Percentiles rank a stretch among this genome's conserved stretches.
phyloP scores from a whole-genome alignment of 2,888 invertebrate genomes.

The Pyrocoelia pectoralis region DNA sequence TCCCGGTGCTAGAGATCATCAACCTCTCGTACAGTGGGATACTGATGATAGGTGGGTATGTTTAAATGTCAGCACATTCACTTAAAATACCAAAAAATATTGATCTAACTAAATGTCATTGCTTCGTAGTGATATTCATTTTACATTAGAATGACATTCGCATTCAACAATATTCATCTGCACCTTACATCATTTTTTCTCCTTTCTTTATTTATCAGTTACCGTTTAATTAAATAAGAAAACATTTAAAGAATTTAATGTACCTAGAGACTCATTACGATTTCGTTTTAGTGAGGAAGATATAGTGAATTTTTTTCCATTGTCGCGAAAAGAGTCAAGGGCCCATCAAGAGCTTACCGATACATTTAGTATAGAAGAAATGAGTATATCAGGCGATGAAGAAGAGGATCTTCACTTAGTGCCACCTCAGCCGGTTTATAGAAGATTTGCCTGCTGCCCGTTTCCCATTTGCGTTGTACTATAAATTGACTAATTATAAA shows the following conservation, averaged over 20 bases:
- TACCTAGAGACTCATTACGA: too few relatives aligned
- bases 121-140: not conserved
- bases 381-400: slow-evolving; percentile 66
- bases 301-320: slow-evolving; percentile 63
- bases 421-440: slow-evolving; percentile 58
- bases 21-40: slow-evolving; percentile 68
- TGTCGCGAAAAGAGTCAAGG: slow-evolving; percentile 57
- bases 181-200: too few relatives aligned
- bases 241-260: too few relatives aligned
- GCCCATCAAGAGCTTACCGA: slow-evolving; percentile 66
- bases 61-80: not conserved
- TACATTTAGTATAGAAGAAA: slow-evolving; percentile 69
- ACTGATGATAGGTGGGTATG: slow-evolving; percentile 62
- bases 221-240: too few relatives aligned
- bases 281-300: slow-evolving; percentile 60
- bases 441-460: slow-evolving; percentile 58
- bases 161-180: too few relatives aligned
- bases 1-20: slow-evolving; percentile 62
- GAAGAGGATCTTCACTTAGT: slow-evolving; percentile 61
- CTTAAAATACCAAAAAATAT: not conserved
- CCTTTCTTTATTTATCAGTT: too few relatives aligned
- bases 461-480: slow-evolving; percentile 51
- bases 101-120: not conserved
- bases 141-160: too few relatives aligned
- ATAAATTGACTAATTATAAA: slow-evolving; percentile 20